Conservation (phyloP, 2,113 vertebrate genomes). For the Melanerpes formicivorus region DNA sequence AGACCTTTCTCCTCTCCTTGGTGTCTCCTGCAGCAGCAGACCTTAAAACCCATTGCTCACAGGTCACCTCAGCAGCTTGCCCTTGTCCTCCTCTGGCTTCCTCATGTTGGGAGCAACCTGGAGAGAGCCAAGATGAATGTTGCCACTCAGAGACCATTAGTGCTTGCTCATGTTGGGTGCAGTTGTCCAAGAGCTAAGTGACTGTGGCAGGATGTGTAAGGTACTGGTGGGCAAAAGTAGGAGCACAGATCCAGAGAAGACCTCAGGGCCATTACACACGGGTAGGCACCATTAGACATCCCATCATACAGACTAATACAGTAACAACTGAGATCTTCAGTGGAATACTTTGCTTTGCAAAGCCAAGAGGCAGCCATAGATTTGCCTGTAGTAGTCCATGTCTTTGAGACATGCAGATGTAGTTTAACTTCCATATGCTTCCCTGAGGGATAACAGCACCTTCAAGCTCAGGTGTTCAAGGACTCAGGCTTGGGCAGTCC, state of each 20-base stretch:
- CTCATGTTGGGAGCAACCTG: not conserved
- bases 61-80: not conserved
- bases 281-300: not conserved
- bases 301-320: rapidly evolving
- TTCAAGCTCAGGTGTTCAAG: not conserved
- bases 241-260: not conserved
- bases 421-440: not conserved
- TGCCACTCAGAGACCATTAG: rapidly evolving
- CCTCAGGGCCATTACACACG: not conserved
- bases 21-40: not conserved
- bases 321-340: not conserved
- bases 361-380: not conserved
- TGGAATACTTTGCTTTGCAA: not conserved
- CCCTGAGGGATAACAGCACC: not conserved
- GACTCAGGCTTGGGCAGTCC: not conserved
- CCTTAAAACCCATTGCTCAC: not conserved
- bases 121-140: not conserved
- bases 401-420: not conserved
- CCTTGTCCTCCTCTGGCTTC: not conserved
- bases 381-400: not conserved
- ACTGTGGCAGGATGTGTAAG: not conserved
- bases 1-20: not conserved
- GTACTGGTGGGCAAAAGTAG: not conserved
- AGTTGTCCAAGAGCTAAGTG: not conserved
- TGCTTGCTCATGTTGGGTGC: not conserved